These are phyloP conservation scores for Muscicapa comitata DNA, from an alignment of 2,797 vertebrate species.

Conservation along the genomic window DNA sequence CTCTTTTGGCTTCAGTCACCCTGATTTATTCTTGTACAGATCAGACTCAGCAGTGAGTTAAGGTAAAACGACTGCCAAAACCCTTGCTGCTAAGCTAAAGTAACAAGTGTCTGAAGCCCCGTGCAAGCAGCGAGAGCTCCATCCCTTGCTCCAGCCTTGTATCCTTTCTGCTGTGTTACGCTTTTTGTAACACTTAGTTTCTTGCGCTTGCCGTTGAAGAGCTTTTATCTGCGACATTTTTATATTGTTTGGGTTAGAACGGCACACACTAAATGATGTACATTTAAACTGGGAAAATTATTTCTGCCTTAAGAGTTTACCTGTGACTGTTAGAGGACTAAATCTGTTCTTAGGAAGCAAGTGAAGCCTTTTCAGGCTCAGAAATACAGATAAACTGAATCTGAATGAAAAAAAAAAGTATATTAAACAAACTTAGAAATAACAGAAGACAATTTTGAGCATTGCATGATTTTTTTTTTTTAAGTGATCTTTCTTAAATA, in stretches of 20 bases:
- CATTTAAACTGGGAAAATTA: background rate
- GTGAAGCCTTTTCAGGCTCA: background rate
- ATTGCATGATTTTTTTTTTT: background rate
- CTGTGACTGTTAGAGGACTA: background rate
- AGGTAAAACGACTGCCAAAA: background rate
- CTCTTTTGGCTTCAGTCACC: background rate
- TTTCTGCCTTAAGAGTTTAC: background rate
- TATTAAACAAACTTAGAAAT: background rate
- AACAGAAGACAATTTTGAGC: background rate
- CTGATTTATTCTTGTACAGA: background rate
- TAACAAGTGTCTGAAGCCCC: background rate
- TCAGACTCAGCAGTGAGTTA: background rate
- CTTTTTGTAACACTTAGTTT: background rate
- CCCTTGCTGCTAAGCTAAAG: background rate
- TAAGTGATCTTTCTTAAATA: background rate
- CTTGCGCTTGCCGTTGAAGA: background rate
- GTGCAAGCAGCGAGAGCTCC: rapidly evolving
- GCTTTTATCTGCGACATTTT: background rate
- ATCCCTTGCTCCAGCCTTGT: background rate
- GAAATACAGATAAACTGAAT: background rate
- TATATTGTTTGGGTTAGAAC: background rate
- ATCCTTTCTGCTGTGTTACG: rapidly evolving
- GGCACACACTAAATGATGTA: rapidly evolving
- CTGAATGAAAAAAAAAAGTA: background rate
- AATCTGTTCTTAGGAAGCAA: background rate